Conservation (phyloP, 2,797 vertebrate species). For the Argya squamiceps region DNA sequence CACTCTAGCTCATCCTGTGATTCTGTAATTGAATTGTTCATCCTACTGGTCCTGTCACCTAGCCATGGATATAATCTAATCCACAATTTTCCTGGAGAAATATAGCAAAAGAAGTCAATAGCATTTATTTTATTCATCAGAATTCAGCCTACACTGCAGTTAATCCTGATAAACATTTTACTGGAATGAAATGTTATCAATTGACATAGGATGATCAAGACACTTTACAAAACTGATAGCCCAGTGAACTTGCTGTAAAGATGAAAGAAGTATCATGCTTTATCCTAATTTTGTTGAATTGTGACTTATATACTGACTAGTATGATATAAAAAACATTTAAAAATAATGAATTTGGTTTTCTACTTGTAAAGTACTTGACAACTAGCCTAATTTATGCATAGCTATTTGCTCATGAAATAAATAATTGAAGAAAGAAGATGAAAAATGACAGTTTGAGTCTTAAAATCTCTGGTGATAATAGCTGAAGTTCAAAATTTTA, state of each 20-base stretch:
- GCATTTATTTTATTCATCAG: background rate
- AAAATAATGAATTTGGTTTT: background rate
- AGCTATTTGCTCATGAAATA: background rate
- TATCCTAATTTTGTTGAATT: background rate
- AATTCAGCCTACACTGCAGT: background rate
- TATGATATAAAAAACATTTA: background rate
- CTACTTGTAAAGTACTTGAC: background rate
- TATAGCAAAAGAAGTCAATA: background rate
- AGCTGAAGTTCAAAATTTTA: background rate
- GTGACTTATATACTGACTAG: background rate
- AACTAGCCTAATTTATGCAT: background rate
- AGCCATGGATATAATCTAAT: background rate
- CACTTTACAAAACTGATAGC: background rate
- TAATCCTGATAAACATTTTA: background rate
- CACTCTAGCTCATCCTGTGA: background rate
- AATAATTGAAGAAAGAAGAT: background rate
- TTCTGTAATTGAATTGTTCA: background rate
- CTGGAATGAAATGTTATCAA: background rate
- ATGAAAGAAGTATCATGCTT: background rate
- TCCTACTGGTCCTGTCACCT: background rate
- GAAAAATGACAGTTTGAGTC: background rate
- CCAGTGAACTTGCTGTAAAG: background rate
- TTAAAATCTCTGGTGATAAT: background rate
- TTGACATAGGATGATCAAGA: background rate
- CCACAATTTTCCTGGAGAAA: background rate